Conservation (phyloP, 2,113 vertebrate genomes). For the Ovis canadensis region DNA sequence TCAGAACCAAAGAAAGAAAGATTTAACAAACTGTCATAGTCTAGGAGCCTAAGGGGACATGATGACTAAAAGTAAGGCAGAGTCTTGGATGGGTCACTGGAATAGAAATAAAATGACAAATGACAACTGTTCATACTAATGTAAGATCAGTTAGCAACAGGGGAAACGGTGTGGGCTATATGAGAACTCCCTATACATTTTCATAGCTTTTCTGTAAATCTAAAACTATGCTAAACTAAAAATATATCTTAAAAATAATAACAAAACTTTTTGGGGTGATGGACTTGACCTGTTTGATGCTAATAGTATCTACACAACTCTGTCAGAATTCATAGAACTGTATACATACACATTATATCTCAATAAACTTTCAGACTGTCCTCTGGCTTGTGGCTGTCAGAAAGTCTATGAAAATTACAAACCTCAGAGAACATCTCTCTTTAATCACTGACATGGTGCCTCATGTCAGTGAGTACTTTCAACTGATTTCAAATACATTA, state of each 20-base stretch:
- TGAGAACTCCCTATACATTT: background rate
- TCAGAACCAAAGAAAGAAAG: background rate
- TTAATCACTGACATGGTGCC: background rate
- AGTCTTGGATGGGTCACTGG: background rate
- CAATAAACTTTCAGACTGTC: background rate
- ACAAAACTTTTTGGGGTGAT: background rate
- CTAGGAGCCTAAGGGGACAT: background rate
- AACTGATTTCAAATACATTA: background rate
- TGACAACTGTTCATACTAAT: background rate
- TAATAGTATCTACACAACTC: background rate
- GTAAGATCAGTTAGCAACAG: background rate
- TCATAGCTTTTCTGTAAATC: background rate
- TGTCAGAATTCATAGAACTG: background rate
- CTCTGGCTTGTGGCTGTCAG: background rate
- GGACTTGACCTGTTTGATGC: background rate
- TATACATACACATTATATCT: background rate
- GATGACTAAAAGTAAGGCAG: background rate
- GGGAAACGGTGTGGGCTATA: rapidly evolving
- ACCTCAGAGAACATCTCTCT: background rate
- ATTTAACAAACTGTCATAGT: background rate
- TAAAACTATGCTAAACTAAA: background rate
- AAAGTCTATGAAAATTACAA: background rate
- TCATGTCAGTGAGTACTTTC: background rate
- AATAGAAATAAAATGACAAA: background rate
- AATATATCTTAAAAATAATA: background rate